Evolutionary conservation across 2,797 vertebrate species (phyloP), one percentile per base, ranked within the genome.

Genomic region (Hypotaenidia okinawae): DNA sequence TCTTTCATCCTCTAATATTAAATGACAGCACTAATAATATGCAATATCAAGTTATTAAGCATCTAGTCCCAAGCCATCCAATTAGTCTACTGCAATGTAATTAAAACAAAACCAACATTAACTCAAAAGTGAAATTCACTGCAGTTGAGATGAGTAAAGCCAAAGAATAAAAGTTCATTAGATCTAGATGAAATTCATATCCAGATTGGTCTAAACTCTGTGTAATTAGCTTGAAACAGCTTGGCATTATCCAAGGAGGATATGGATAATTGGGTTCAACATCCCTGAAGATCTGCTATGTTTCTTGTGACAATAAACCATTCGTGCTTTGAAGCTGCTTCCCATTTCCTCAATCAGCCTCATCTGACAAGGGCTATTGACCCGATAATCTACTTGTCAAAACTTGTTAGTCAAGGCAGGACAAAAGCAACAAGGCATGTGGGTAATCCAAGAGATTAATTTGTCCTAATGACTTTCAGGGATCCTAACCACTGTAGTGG

Each of bases 361-460:
- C 16, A 18, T 90, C 88, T 95, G 94, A 94, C 91, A 95, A 95
- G 96, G 96, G 84, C 78, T 91, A 96, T 78, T 91, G 90, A 96
- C 92, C 90, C 90, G 92, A 85, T 96, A 97, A 97, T 97, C 97
- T 88, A 94, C 95, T 96, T 97, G 97, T 97, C 97, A 97, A 95
- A 97, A 96, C 81, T 86, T 87, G 89, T 97, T 96, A 97, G 94
- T 86, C 73, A 81, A 93, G 90, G 93, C 87, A 96, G 84, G 91
- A 93, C 88, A 93, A 94, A 96, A 90, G 91, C 73, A 95, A 93
- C 87, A 94, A 93, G 95, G 90, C 94, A 84, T 81, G 83, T 45
- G 83, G 83, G 72, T 94, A 97, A 97, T 96, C 95, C 73, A 75
- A 83, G 80, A 90, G 93, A 97, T 94, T 82, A 94, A 96, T 96